A percentile compares a stretch with the other conserved stretches of the same genome.
phyloP scores from a whole-genome alignment of 2,113 vertebrate genomes.

The Ginglymostoma cirratum region DNA sequence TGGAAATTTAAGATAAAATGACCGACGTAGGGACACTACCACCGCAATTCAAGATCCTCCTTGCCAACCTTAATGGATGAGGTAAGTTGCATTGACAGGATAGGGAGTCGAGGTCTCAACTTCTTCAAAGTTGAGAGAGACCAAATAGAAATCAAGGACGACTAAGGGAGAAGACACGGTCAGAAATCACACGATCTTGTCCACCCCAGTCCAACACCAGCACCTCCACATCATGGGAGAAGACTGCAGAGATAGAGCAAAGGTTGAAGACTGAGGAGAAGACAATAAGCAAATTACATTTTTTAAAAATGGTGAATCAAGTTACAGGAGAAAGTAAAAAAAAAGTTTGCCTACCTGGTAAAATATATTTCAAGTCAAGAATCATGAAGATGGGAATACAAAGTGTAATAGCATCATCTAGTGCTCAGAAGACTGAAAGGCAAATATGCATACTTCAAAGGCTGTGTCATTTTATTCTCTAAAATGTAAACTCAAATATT shows the following conservation, averaged over 20 bases:
- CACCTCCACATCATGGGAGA: not conserved
- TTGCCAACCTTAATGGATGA: not conserved
- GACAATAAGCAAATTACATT: not conserved
- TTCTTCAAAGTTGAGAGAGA: not conserved
- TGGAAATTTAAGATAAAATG: too few species aligned
- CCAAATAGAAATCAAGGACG: not conserved
- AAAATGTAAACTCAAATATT: not conserved
- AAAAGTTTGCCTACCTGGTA: not conserved
- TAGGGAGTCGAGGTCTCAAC: not conserved
- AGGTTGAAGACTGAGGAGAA: not conserved
- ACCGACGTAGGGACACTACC: too few species aligned
- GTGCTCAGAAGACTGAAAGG: not conserved
- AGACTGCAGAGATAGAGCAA: not conserved
- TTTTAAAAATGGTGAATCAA: not conserved
- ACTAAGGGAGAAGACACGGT: not conserved
- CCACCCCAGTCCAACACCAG: too few species aligned
- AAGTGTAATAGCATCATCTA: not conserved
- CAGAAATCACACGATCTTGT: too few species aligned
- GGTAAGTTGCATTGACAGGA: not conserved
- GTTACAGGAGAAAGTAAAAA: not conserved
- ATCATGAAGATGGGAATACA: not conserved
- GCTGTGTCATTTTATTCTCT: not conserved
- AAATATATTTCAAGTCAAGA: not conserved
- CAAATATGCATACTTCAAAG: not conserved
- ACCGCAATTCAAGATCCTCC: too few species aligned